Evolutionary conservation across 2,797 vertebrate genomes (phyloP), one percentile per base, ranked within the genome.

Genomic region (Thunnus albacares): DNA sequence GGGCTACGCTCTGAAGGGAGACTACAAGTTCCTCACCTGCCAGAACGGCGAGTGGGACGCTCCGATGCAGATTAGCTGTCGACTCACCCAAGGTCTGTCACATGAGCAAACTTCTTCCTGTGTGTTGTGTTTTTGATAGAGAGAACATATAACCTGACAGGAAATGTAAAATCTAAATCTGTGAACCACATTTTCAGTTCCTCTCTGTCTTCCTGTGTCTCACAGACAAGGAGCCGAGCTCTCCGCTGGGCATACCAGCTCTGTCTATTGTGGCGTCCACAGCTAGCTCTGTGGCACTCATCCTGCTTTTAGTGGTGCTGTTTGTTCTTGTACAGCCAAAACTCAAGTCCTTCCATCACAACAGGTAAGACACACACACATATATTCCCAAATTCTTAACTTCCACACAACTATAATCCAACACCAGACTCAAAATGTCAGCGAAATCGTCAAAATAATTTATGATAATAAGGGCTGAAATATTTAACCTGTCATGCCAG

Each of bases 281-380:
- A 20, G 98, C 98, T 2, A 98, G 98, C 79, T 98, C 97, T 0
- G 98, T 99, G 0, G 96, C 95, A 0, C 95, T 99, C 82, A 98
- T 99, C 87, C 96, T 99, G 84, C 97, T 99, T 78, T 93, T 99
- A 28, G 97, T 99, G 72, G 98, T 99, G 87, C 94, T 99, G 73
- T 99, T 99, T 87, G 98, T 99, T 78, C 94, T 99, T 80, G 95
- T 99, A 78, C 98, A 99, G 93, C 98, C 98, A 66, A 99, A 98
- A 90, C 96, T 99, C 89, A 99, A 99, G 94, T 99, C 98, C 0
- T 98, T 99, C 93, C 98, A 99, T 90, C 98, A 98, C 30, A 98
- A 92, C 96, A 97, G 98, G 98, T 98, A 85, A 85, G 84, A 75
- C n/a, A 52, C 55, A 65, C 55, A 65, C 66, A 62, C 18, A 22